Evolutionary conservation across 2,113 vertebrate species (phyloP).

Genomic region (Tringa solitaria): DNA sequence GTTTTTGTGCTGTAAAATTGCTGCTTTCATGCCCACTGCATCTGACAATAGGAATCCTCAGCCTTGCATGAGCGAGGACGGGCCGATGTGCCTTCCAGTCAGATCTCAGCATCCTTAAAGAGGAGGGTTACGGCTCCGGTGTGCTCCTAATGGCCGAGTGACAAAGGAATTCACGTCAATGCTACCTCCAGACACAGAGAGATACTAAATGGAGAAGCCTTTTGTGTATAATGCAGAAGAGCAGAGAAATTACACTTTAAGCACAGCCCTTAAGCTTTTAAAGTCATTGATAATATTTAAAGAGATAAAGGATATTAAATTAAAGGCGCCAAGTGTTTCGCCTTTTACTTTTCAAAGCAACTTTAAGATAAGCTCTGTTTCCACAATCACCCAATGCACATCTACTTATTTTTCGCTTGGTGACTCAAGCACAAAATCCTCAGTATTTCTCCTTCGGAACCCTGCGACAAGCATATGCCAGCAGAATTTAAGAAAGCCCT

Average conservation of each 20-base stretch:
- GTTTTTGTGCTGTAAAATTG: slow-evolving; percentile 88
- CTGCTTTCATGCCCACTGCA: slow-evolving; percentile 87
- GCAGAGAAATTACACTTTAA: slow-evolving; percentile 13
- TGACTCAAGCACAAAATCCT: neutral
- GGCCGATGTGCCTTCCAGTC: slow-evolving; percentile 68
- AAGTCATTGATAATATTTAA: neutral
- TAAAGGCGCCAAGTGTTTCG: neutral
- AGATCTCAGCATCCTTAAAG: slow-evolving; percentile 66
- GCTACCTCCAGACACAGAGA: slow-evolving; percentile 8
- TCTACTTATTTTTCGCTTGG: neutral
- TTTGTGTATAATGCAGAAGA: neutral
- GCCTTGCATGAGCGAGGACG: slow-evolving; percentile 59
- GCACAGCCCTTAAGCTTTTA: neutral
- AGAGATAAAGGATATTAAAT: neutral
- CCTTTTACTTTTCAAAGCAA: neutral
- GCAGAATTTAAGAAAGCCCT: neutral
- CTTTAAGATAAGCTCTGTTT: neutral
- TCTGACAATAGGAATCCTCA: slow-evolving; percentile 81
- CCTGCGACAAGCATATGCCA: neutral
- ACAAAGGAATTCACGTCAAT: slow-evolving; percentile 62
- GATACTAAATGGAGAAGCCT: slow-evolving; percentile 15
- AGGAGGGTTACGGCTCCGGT: slow-evolving; percentile 39
- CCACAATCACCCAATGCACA: neutral
- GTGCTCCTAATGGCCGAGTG: slow-evolving; percentile 56
- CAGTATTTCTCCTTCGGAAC: neutral